Evolutionary conservation across 2,888 invertebrate species (phyloP).

Genomic region (Proisotoma minuta): DNA sequence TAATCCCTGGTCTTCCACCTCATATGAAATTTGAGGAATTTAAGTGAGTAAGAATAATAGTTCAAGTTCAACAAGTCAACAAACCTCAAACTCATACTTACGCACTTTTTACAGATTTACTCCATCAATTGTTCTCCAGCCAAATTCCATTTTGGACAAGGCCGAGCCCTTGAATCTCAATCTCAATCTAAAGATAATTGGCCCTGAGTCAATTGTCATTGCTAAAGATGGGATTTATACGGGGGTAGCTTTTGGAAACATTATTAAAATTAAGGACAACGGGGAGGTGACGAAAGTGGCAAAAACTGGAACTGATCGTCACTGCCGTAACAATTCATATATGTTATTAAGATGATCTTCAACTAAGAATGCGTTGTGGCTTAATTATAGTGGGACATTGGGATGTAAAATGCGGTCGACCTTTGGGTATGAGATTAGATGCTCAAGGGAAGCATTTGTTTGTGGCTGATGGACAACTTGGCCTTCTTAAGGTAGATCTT

Average conservation of each 20-base stretch:
- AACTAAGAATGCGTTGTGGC: not conserved
- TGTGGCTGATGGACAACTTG: constrained; percentile 80
- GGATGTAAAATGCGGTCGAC: constrained; percentile 81
- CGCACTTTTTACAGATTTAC: constrained; percentile 55
- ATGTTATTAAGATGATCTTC: not conserved
- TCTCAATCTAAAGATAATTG: constrained; percentile 64
- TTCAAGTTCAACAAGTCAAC: too few species aligned
- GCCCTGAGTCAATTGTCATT: constrained; percentile 75
- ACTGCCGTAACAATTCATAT: not conserved
- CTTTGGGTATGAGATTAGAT: constrained; percentile 77
- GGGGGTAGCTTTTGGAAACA: constrained; percentile 70
- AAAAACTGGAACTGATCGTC: constrained; percentile 70
- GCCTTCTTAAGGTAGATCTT: constrained; percentile 77
- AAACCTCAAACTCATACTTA: too few species aligned
- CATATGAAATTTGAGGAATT: constrained; percentile 63
- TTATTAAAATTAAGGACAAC: constrained; percentile 67
- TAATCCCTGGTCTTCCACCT: constrained; percentile 72
- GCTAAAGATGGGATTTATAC: constrained; percentile 75
- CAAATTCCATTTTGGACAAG: constrained; percentile 64
- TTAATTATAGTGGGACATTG: constrained; percentile 55
- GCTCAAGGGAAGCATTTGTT: constrained; percentile 63
- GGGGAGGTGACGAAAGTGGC: constrained; percentile 69
- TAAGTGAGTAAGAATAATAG: constrained; percentile 61
- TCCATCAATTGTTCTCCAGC: constrained; percentile 56
- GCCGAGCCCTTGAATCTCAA: constrained; percentile 66